Evolutionary conservation across 2,888 invertebrate genomes (phyloP).

Genomic region (Spilosoma lubricipeda): DNA sequence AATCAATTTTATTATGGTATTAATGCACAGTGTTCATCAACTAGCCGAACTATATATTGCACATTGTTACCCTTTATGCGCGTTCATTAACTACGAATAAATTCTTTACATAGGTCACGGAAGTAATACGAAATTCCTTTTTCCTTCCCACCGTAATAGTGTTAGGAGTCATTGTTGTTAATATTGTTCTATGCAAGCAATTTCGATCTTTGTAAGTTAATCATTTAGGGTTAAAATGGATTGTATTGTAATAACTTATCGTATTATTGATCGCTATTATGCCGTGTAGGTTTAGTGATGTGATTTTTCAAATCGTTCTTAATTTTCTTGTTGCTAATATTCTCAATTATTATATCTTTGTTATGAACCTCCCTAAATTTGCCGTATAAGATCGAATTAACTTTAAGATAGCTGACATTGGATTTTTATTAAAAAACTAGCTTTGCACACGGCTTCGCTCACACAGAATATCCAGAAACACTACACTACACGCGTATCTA

Average conservation of each 20-base stretch:
- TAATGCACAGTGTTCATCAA: background rate
- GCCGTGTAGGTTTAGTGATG: conserved; percentile 34
- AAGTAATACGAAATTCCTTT: conserved; percentile 64
- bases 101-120: conserved; percentile 73
- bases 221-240: conserved; percentile 25
- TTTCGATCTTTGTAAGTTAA: conserved; percentile 42
- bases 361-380: no score
- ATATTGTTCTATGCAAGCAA: conserved; percentile 31
- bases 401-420: no score
- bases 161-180: conserved; percentile 26
- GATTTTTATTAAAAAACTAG: no score
- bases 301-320: conserved; percentile 36
- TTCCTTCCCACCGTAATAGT: conserved; percentile 48
- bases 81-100: conserved; percentile 71
- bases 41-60: conserved; percentile 25
- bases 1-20: background rate
- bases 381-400: no score
- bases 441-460: no score
- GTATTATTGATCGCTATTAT: conserved; percentile 38
- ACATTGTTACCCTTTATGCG: conserved; percentile 52
- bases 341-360: no score
- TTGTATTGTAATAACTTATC: conserved; percentile 40
- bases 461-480: no score
- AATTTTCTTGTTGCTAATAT: background rate
- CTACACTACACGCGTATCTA: no score